phyloP scores from a whole-genome alignment of 2,888 invertebrate genomes.

The Cataglyphis cursor region DNA sequence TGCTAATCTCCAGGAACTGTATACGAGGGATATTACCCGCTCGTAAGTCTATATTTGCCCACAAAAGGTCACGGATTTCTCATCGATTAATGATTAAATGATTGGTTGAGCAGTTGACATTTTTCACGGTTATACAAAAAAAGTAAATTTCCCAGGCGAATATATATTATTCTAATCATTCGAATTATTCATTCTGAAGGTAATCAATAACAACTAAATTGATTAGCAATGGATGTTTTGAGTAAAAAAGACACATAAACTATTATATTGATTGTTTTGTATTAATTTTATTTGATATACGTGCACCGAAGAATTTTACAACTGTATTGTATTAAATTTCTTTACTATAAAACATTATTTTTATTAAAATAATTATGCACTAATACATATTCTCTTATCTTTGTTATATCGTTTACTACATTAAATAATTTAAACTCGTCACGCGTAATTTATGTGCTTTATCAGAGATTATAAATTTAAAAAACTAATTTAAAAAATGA shows the following conservation, averaged over 20 bases:
- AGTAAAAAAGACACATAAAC: not conserved
- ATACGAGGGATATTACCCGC: constrained; percentile 21
- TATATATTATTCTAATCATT: constrained; percentile 21
- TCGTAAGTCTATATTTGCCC: constrained; percentile 61
- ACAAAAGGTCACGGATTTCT: constrained; percentile 75
- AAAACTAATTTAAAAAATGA: not conserved
- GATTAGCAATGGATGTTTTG: not conserved
- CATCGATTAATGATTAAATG: constrained; percentile 72
- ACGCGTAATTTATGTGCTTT: not conserved
- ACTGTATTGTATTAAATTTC: not conserved
- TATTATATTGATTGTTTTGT: not conserved
- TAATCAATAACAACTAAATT: constrained; percentile 7
- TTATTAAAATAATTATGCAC: not conserved
- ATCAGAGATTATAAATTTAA: not conserved
- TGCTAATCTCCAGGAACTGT: constrained; percentile 58
- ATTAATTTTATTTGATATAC: not conserved
- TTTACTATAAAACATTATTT: not conserved
- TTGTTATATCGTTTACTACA: not conserved
- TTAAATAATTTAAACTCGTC: not conserved
- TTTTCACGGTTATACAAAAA: constrained; percentile 55
- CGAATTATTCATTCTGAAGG: not conserved
- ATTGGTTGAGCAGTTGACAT: constrained; percentile 68
- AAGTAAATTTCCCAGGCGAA: not conserved
- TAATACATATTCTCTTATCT: not conserved
- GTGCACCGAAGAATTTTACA: not conserved